Evolutionary conservation across 2,113 vertebrate species (phyloP).

Genomic region (Pristiophorus japonicus): DNA sequence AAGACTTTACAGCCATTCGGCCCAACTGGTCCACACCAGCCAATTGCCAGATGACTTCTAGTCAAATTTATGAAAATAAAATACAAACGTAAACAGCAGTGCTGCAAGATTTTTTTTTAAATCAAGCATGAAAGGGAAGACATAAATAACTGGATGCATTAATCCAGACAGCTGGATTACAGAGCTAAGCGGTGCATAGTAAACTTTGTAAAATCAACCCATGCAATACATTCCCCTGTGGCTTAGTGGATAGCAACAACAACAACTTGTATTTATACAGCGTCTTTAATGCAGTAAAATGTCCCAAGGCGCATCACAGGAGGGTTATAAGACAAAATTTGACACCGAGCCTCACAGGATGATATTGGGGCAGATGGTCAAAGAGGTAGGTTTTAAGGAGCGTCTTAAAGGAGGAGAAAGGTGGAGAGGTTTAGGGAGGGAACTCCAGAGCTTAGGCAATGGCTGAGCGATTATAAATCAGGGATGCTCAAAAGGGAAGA

Average conservation of each 20-base stretch:
- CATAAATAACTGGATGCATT: neutral
- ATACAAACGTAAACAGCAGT: neutral
- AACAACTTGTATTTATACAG: too few relatives aligned
- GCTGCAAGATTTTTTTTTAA: neutral
- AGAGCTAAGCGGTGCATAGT: neutral
- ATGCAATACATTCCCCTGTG: neutral
- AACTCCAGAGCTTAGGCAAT: too few relatives aligned
- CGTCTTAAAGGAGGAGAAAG: too few relatives aligned
- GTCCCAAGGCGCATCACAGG: too few relatives aligned
- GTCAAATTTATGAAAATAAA: neutral
- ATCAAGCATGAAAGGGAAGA: neutral
- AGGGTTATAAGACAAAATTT: too few relatives aligned
- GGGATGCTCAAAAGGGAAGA: too few relatives aligned
- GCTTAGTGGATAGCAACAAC: neutral
- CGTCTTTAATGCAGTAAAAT: neutral
- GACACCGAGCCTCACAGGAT: too few relatives aligned
- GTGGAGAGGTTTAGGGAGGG: too few relatives aligned
- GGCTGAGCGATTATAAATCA: too few relatives aligned
- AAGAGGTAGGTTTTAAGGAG: too few relatives aligned
- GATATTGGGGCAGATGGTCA: too few relatives aligned
- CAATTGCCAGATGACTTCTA: neutral
- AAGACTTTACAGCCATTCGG: neutral
- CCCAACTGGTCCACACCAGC: neutral
- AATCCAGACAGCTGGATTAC: neutral
- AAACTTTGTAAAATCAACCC: neutral